Conservation (phyloP, 2,888 invertebrate genomes). For the Alsophila aescularia region DNA sequence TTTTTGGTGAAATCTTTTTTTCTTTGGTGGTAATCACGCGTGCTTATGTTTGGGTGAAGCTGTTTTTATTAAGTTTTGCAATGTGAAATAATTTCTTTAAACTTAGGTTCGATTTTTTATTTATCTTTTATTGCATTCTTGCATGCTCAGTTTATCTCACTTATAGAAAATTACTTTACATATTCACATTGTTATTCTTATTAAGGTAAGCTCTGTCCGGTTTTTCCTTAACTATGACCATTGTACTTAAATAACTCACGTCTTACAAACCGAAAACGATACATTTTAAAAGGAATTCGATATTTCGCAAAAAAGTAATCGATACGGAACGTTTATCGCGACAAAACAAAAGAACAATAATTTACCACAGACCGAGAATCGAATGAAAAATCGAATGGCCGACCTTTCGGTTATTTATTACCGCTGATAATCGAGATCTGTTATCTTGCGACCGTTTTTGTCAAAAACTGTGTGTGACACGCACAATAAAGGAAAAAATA, state of each 20-base stretch:
- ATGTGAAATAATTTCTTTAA: too few relatives aligned
- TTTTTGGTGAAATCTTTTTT: slow-evolving; percentile 2
- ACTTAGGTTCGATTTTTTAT: too few relatives aligned
- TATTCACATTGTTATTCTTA: background rate
- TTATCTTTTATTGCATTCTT: too few relatives aligned
- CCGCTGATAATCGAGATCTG: slow-evolving; percentile 35
- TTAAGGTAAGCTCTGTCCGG: too few relatives aligned
- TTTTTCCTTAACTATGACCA: background rate
- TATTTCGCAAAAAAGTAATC: slow-evolving; percentile 35
- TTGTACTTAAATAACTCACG: slow-evolving; percentile 1
- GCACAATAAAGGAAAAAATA: slow-evolving; percentile 3
- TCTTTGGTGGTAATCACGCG: slow-evolving; percentile 13
- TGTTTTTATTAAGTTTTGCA: background rate
- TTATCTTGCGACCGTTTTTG: slow-evolving; percentile 37
- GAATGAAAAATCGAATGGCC: slow-evolving; percentile 23
- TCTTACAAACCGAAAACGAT: slow-evolving; percentile 29
- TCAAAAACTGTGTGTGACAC: slow-evolving; percentile 39
- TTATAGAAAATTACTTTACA: too few relatives aligned
- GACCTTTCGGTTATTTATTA: slow-evolving; percentile 37
- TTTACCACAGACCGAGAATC: slow-evolving; percentile 33
- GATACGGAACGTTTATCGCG: slow-evolving; percentile 34
- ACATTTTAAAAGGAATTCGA: slow-evolving; percentile 30
- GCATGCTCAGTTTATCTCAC: too few relatives aligned
- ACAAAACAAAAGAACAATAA: slow-evolving; percentile 40
- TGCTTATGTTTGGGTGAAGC: slow-evolving; percentile 5